Conservation (phyloP, 2,797 vertebrate species). For the Hippoglossus hippoglossus region DNA sequence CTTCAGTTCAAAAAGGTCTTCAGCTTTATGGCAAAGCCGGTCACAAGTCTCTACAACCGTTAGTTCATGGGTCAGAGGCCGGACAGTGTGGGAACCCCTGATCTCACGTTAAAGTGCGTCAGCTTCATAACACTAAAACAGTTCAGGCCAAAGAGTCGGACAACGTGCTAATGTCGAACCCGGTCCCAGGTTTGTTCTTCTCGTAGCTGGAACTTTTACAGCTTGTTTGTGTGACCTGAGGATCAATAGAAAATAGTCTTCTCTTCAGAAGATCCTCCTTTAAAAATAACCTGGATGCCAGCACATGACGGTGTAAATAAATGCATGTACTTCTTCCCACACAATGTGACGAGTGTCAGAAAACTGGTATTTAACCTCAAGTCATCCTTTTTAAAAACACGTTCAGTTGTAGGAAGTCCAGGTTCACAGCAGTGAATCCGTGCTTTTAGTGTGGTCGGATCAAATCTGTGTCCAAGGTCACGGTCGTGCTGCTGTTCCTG, state of each 20-base stretch:
- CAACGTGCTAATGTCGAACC: background rate
- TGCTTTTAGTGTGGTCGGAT: too few species aligned
- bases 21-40: too few species aligned
- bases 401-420: background rate
- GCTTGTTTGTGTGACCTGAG: background rate
- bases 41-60: too few species aligned
- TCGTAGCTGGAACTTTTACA: background rate
- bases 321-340: background rate
- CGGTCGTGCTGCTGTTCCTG: background rate
- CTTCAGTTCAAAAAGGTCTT: too few species aligned
- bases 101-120: too few species aligned
- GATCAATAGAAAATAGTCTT: background rate
- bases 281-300: background rate
- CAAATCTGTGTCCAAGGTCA: too few species aligned
- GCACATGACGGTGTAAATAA: constrained; percentile 1
- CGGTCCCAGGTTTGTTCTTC: background rate
- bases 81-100: too few species aligned
- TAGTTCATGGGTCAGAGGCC: too few species aligned
- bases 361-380: background rate
- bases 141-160: background rate
- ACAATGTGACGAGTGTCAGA: constrained; percentile 1
- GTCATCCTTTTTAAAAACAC: background rate
- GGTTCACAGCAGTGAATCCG: too few species aligned
- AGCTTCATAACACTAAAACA: too few species aligned
- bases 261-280: constrained; percentile 24